phyloP scores from a whole-genome alignment of 2,113 vertebrate genomes.

The Eudyptes chrysolophus region DNA sequence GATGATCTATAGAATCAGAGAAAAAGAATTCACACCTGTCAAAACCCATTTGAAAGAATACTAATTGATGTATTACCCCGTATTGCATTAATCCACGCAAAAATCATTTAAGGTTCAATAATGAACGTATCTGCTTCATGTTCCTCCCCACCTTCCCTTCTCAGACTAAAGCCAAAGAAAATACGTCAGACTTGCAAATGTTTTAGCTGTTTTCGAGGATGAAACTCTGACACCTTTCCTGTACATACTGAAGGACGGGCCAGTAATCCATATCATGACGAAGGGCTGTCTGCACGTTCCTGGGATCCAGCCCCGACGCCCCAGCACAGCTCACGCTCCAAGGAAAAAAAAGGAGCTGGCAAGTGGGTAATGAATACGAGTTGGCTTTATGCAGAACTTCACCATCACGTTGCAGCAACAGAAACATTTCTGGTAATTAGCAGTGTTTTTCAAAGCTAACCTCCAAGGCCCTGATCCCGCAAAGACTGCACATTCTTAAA shows the following conservation, averaged over 20 bases:
- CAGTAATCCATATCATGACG: not conserved
- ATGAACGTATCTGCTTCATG: rapidly evolving
- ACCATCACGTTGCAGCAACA: not conserved
- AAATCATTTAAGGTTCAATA: not conserved
- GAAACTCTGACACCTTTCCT: not conserved
- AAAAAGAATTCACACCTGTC: not conserved
- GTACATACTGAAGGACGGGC: not conserved
- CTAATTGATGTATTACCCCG: rapidly evolving
- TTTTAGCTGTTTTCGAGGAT: not conserved
- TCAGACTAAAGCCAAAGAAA: not conserved
- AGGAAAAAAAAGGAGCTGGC: not conserved
- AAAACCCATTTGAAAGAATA: not conserved
- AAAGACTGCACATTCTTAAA: not conserved
- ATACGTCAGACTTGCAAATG: not conserved
- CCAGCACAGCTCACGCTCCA: not conserved
- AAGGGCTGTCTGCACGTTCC: not conserved
- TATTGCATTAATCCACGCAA: rapidly evolving
- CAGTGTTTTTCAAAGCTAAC: not conserved
- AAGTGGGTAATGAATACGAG: not conserved
- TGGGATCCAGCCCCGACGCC: not conserved
- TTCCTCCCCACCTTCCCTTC: not conserved
- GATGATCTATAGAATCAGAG: not conserved
- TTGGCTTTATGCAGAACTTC: not conserved
- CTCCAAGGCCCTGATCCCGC: not conserved
- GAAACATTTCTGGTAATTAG: not conserved